A percentile compares a stretch with the other conserved stretches of the same genome.
Evolutionary conservation across 2,797 vertebrate species (phyloP).

Genomic region (Huso huso): DNA sequence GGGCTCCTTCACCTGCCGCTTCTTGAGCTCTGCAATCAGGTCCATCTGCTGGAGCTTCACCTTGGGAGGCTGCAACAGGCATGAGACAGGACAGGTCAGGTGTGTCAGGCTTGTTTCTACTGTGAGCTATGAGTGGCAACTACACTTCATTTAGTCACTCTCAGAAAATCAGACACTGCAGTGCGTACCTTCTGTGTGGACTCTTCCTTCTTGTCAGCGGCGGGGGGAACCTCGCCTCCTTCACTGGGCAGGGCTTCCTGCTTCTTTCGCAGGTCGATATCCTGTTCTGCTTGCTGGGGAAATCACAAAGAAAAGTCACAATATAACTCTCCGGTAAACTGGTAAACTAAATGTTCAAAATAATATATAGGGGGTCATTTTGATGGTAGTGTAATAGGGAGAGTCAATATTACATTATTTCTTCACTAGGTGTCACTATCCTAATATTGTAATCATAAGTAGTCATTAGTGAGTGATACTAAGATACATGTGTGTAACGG

Average conservation of each 20-base stretch:
- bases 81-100: conserved; percentile 5
- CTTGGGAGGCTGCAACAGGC: conserved; percentile 47
- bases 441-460: too few relatives aligned
- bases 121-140: not conserved
- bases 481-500: too few relatives aligned
- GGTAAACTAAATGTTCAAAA: too few relatives aligned
- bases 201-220: conserved; percentile 25
- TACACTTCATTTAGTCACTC: too few relatives aligned
- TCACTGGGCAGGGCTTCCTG: conserved; percentile 52
- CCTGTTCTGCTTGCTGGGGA: conserved; percentile 76
- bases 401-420: too few relatives aligned
- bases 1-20: conserved; percentile 72
- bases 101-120: not conserved
- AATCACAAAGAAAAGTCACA: not conserved
- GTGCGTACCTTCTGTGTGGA: conserved; percentile 24
- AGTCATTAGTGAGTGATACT: too few relatives aligned
- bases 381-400: too few relatives aligned
- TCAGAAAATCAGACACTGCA: too few relatives aligned
- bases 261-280: conserved; percentile 74
- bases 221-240: conserved; percentile 23
- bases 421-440: too few relatives aligned
- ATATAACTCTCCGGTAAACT: too few relatives aligned
- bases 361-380: too few relatives aligned
- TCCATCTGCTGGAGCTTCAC: conserved; percentile 70
- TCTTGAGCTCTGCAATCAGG: conserved; percentile 87